Base-by-base conservation (phyloP, 2,797 vertebrate species). In the Pagetopsis macropterus region DNA sequence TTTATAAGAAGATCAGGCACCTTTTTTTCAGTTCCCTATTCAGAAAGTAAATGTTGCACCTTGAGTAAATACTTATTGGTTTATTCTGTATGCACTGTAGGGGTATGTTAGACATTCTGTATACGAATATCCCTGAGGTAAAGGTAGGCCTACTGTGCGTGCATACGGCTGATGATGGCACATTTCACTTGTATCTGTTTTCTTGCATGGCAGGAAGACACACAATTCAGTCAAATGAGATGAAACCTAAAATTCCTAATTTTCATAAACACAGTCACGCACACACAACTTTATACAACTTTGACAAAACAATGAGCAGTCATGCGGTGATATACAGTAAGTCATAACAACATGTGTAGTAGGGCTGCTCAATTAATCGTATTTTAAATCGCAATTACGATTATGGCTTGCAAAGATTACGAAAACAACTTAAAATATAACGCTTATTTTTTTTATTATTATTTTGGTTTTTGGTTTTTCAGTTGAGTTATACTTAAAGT, bases 51-150 rank as follows among this genome's bases (percentile, higher is more conserved):
- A 33, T 65, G 74, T 49, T 15, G 44, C 12, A 33, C 45, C 13
- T 60, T 70, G 14, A 57, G 51, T 69, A 69, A 63, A 75, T 83
- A 63, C 75, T 61, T 51, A 73, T 27, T 27, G 7, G 11, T 17
- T 5, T 17, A 41, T 63, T 65, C 46, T 56, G 27, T 21, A 56
- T 71, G 41, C 31, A 65, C 0, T 55, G 19, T 16, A 37, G 33
- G 7, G 33, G 33, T 37, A 56, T 61, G 10, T 54, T 51, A 52
- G 21, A 62, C 67, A 31, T 13, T 62, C 16, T 81, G n/a, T 46
- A 7, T 27, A 41, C 21, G 41, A 68, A 48, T 43, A 70, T 72
- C 54, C 3, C 37, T 44, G 12, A 61, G 57, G 31, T 70, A 33
- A 48, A 67, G 9, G 33, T 21, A 21, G 21, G 21, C 21, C 21